Base-by-base conservation (phyloP, 2,113 vertebrate species). In the Formicarius rufipectus region DNA sequence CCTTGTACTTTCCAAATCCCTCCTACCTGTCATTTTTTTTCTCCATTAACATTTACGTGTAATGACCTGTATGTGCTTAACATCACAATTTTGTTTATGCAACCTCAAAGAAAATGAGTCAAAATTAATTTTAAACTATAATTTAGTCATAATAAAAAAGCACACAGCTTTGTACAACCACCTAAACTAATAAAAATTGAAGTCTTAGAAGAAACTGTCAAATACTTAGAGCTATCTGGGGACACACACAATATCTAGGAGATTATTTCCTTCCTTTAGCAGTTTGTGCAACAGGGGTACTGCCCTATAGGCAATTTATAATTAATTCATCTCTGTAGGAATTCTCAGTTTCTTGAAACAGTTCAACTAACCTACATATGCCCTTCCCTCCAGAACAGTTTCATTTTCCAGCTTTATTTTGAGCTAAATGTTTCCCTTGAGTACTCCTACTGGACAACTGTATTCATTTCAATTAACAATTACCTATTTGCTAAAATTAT, bases 321-420 rank as follows among this genome's bases (percentile, higher is more conserved):
- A 87, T 76, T 33, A 91, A 95, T 69, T 73, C 37, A 66, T 53
- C 83, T 91, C 87, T 85, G 63, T 8, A 5, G 77, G 78, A 95
- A 93, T 74, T 85, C 39, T 75, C 33, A 58, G 44, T 42, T 69
- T 93, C 90, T 94, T 73, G 45, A 85, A 91, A 67, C 71, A 80
- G 71, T 87, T 87, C 75, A 96, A 91, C 87, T 87, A 91, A 96
- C 84, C 95, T 91, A 96, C 64, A 95, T 95, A 89, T 7, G 31
- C 33, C 62, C 78, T 85, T 93, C 93, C 93, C 89, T 79, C 42
- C 81, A 94, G 93, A 93, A 87, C 8, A 83, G 47, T 50, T 94
- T 96, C 83, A 87, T 90, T 95, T 97, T 81, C 80, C 52, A 95
- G 80, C 23, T 84, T 95, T 93, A 96, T 93, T 95, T 90, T 88